Evolutionary conservation across 2,888 invertebrate genomes (phyloP), one percentile per base, ranked within the genome.

Genomic region (Tubulanus polymorphus): DNA sequence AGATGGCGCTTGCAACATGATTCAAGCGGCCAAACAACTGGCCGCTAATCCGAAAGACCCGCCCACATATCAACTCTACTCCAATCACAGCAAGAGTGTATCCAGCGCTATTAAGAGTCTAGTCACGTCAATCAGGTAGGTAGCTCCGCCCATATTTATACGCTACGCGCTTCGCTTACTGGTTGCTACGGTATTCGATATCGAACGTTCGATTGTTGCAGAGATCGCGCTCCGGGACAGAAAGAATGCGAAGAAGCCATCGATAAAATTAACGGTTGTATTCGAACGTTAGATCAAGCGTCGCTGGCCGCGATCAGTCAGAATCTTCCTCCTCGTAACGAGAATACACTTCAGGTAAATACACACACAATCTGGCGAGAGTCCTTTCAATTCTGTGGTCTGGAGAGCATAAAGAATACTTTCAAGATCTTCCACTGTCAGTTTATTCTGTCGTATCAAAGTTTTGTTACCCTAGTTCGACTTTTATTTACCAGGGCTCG

Each of bases 101-200:
- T 95, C 95, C 1, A 96, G 97, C 77, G 91, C 93, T 28, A 96
- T 99, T 74, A 97, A 97, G 80, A 86, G 87, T 12, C 84, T 99
- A 3, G 94, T 96, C 3, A 87, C 91, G 15, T 91, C 92, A 62
- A 93, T 96, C 67, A 87, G 90, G 85, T 88, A 74, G 55, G 65
- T 59, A 5, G 15, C 5, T 15, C 18, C 2, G 5, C n/a, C n/a
- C n/a, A n/a, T n/a, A n/a, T n/a, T n/a, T n/a, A n/a, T n/a, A n/a
- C n/a, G n/a, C n/a, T n/a, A n/a, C n/a, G n/a, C n/a, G n/a, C n/a
- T n/a, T n/a, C n/a, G n/a, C n/a, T n/a, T n/a, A n/a, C n/a, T n/a
- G n/a, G n/a, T n/a, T n/a, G n/a, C n/a, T n/a, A n/a, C n/a, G n/a
- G n/a, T n/a, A n/a, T n/a, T n/a, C 35, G 35, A 32, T 32, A 32